Conservation (phyloP, 2,888 invertebrate species). For the Physocephala rufipes region DNA sequence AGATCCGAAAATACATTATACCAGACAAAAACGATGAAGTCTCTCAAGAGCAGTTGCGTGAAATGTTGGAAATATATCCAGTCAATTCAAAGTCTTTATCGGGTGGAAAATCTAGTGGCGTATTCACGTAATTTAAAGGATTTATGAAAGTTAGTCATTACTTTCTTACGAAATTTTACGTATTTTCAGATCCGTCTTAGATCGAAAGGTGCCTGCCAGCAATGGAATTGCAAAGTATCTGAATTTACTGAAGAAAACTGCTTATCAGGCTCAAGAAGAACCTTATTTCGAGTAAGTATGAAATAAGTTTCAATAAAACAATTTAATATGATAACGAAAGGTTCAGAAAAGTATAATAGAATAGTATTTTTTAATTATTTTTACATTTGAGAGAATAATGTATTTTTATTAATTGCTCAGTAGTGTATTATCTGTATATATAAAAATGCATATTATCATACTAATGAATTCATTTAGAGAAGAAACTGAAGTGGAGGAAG, state of each 20-base stretch:
- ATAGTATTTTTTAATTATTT: too few relatives aligned
- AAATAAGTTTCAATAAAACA: not conserved
- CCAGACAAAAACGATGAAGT: constrained; percentile 79
- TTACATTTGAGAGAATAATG: too few relatives aligned
- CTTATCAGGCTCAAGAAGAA: constrained; percentile 32
- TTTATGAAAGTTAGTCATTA: not conserved
- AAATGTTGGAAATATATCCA: constrained; percentile 78
- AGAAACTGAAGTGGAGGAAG: constrained; percentile 35
- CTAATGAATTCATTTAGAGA: constrained; percentile 16
- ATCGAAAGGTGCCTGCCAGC: constrained; percentile 50
- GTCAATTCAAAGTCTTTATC: constrained; percentile 56
- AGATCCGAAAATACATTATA: constrained; percentile 74
- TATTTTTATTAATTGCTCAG: too few relatives aligned
- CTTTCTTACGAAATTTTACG: constrained; percentile 37
- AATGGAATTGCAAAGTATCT: constrained; percentile 52
- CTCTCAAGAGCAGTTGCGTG: constrained; percentile 82
- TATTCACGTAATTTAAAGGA: constrained; percentile 30
- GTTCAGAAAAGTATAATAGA: too few relatives aligned
- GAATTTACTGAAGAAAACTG: constrained; percentile 52
- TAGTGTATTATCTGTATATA: too few relatives aligned
- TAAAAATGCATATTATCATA: not conserved
- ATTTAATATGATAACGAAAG: not conserved
- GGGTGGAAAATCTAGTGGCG: constrained; percentile 19
- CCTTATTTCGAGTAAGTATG: constrained; percentile 41
- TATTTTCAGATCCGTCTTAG: constrained; percentile 54